These are phyloP conservation scores for Eupithecia abbreviata DNA, from an alignment of 2,888 invertebrate species.

Conservation along the genomic window DNA sequence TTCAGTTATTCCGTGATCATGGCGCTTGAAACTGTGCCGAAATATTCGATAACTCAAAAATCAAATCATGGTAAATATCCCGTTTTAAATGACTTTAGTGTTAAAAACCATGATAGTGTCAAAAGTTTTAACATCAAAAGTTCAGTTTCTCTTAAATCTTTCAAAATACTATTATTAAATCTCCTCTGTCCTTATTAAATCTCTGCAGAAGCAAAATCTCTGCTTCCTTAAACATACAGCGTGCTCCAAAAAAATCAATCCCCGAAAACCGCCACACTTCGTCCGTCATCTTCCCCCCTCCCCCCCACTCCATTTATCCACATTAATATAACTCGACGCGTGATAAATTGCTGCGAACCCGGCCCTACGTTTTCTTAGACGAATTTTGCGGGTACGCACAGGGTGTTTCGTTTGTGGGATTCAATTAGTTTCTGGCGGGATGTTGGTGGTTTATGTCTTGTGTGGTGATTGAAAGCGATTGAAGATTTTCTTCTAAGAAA, in stretches of 20 bases:
- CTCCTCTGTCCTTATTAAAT: not conserved
- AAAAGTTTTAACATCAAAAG: not conserved
- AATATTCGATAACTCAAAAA: no score
- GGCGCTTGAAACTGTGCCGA: no score
- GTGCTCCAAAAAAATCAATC: constrained; percentile 38
- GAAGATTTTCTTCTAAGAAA: no score
- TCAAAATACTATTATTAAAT: not conserved
- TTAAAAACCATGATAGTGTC: no score
- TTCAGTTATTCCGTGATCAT: no score
- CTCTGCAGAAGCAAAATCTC: not conserved
- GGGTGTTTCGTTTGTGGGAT: constrained; percentile 51
- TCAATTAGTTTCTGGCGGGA: constrained; percentile 19
- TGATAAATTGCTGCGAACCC: constrained; percentile 81
- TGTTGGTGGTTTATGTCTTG: not conserved
- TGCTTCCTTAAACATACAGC: not conserved
- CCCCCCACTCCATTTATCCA: constrained; percentile 73
- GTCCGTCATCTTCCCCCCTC: constrained; percentile 49
- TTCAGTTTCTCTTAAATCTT: not conserved
- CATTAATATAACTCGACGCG: constrained; percentile 82
- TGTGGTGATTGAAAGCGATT: constrained; percentile 1
- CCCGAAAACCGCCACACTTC: constrained; percentile 38
- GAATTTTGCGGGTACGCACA: constrained; percentile 68
- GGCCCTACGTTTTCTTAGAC: constrained; percentile 80
- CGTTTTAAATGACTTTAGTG: no score
- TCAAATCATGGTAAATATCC: no score